These are phyloP conservation scores for Montipora capitata DNA, from an alignment of 92 coral and sea anemone species.

Conservation along the genomic window DNA sequence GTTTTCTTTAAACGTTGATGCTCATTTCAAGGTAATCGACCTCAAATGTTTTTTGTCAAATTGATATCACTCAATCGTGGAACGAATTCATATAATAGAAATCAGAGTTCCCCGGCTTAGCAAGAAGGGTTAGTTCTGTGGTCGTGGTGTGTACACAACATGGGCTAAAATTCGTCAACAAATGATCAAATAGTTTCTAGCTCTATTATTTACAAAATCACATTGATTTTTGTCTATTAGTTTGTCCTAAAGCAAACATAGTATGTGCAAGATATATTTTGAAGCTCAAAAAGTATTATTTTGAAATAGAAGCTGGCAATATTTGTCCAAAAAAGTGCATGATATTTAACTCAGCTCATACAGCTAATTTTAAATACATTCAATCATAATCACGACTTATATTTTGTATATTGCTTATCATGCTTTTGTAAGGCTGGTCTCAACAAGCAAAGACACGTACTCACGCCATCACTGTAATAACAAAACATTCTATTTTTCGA, in stretches of 20 bases:
- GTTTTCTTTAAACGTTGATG: not conserved
- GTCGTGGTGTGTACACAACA: not conserved
- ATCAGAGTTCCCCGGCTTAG: not conserved
- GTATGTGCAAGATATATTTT: constrained; percentile 23
- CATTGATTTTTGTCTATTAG: constrained; percentile 20
- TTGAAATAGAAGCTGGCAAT: constrained; percentile 21
- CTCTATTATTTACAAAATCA: constrained; percentile 23
- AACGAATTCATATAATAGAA: not conserved
- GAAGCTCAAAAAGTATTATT: constrained; percentile 5
- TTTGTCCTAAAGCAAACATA: constrained; percentile 34
- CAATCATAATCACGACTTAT: constrained; percentile 13
- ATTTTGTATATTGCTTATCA: constrained; percentile 20
- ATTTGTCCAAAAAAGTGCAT: constrained; percentile 36
- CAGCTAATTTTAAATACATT: constrained; percentile 34
- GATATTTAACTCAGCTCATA: constrained; percentile 40
- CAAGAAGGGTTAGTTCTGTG: not conserved
- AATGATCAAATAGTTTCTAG: not conserved
- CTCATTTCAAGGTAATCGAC: not conserved
- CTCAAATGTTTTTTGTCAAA: not conserved
- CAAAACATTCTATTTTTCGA: not conserved
- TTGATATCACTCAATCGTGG: not conserved
- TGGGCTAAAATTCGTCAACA: not conserved
- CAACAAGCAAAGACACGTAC: constrained; percentile 24
- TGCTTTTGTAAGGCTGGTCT: constrained; percentile 17
- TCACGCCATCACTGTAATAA: not conserved